phyloP scores from a whole-genome alignment of 2,888 invertebrate species.

The Ectobius pallidus region DNA sequence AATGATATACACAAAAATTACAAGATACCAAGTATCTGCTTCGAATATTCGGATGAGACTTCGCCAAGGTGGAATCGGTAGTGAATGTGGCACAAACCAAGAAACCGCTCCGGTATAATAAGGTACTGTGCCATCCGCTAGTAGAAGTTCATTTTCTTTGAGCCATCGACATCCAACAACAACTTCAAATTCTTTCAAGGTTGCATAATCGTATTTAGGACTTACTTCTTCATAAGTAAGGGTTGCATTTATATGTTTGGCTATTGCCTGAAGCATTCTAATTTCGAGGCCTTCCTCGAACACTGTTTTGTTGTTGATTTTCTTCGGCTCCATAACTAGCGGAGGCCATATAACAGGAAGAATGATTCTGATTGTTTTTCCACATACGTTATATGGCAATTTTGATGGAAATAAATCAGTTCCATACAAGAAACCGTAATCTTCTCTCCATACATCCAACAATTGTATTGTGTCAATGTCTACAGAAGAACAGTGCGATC shows the following conservation, averaged over 20 bases:
- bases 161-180: neutral
- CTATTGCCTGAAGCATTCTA: neutral
- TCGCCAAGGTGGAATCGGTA: neutral
- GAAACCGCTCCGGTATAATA: neutral
- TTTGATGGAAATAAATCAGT: neutral
- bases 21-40: neutral
- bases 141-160: too few relatives aligned
- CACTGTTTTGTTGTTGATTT: neutral
- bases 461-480: too few relatives aligned
- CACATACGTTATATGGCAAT: neutral
- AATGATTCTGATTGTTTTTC: neutral
- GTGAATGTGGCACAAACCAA: neutral
- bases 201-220: too few relatives aligned
- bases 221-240: too few relatives aligned
- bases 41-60: neutral
- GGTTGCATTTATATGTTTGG: neutral
- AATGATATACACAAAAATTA: neutral
- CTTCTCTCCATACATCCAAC: too few relatives aligned
- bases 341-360: neutral
- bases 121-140: neutral
- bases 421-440: too few relatives aligned
- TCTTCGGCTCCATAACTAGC: neutral
- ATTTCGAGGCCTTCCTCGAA: neutral
- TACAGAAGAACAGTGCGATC: too few relatives aligned
- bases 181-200: neutral